A percentile compares a stretch with the other conserved stretches of the same genome.
Conservation (phyloP, 2,888 invertebrate genomes). For the Diarsia dahlii region DNA sequence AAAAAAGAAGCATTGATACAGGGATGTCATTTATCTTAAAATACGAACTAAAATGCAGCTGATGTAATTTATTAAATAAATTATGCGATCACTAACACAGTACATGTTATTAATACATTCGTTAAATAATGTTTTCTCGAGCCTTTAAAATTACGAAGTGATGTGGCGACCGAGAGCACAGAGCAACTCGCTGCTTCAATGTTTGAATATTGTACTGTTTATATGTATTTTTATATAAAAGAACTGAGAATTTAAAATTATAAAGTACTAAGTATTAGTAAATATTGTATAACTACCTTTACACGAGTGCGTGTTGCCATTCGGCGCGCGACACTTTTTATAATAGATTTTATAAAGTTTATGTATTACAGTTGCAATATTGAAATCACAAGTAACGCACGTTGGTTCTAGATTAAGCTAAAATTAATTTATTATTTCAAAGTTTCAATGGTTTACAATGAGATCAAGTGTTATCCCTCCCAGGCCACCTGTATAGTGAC, state of each 20-base stretch:
- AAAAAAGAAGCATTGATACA: slow-evolving; percentile 49
- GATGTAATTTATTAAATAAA: slow-evolving; percentile 33
- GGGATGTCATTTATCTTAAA: slow-evolving; percentile 49
- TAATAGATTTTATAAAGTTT: slow-evolving; percentile 64
- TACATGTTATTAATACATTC: slow-evolving; percentile 20
- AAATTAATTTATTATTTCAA: slow-evolving; percentile 24
- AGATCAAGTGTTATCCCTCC: slow-evolving; percentile 44
- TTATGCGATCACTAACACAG: slow-evolving; percentile 13
- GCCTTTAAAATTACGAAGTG: slow-evolving; percentile 20
- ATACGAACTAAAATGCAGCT: slow-evolving; percentile 49
- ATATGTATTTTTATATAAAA: slow-evolving; percentile 73
- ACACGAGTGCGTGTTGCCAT: slow-evolving; percentile 45
- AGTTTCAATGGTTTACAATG: slow-evolving; percentile 30
- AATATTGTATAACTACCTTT: slow-evolving; percentile 68
- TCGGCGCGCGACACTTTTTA: slow-evolving; percentile 55
- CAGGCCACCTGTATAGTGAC: slow-evolving; percentile 6
- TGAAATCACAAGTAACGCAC: slow-evolving; percentile 56
- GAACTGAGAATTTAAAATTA: slow-evolving; percentile 71
- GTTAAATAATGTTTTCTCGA: slow-evolving; percentile 19
- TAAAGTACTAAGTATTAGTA: slow-evolving; percentile 65
- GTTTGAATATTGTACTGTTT: slow-evolving; percentile 61
- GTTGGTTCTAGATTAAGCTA: slow-evolving; percentile 48
- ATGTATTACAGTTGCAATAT: slow-evolving; percentile 56
- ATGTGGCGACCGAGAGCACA: slow-evolving; percentile 8
- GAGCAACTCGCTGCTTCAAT: slow-evolving; percentile 18